phyloP scores from a whole-genome alignment of 2,888 invertebrate genomes.

The Plutella xylostella region DNA sequence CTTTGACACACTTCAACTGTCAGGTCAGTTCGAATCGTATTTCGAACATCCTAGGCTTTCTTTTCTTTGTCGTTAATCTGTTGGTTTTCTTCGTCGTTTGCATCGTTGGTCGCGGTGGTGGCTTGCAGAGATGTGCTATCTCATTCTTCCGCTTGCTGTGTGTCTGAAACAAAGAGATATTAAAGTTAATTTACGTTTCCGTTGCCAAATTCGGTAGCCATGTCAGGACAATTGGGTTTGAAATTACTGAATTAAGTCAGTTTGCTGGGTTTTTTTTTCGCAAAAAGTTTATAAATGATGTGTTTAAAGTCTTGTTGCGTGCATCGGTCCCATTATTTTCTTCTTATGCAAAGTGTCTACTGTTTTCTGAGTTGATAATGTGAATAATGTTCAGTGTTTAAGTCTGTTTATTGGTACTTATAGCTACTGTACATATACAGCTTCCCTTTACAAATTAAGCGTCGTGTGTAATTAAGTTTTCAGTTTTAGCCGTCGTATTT shows the following conservation, averaged over 20 bases:
- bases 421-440: too few species aligned
- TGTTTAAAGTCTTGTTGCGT: too few species aligned
- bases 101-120: constrained; percentile 15
- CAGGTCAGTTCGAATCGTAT: constrained; percentile 55
- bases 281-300: too few species aligned
- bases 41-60: constrained; percentile 25
- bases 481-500: too few species aligned
- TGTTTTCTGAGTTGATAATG: too few species aligned
- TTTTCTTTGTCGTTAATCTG: constrained; percentile 5
- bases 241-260: constrained; percentile 27
- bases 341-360: too few species aligned
- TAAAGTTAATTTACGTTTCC: constrained; percentile 28
- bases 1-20: constrained; percentile 20
- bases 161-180: constrained; percentile 50
- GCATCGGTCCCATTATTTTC: too few species aligned
- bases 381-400: too few species aligned
- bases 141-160: constrained; percentile 31
- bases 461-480: too few species aligned
- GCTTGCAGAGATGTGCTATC: constrained; percentile 18
- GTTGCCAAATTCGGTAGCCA: constrained; percentile 31
- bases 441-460: too few species aligned
- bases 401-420: too few species aligned
- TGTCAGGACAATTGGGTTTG: constrained; percentile 12
- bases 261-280: too few species aligned
- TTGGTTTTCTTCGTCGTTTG: neutral